Evolutionary conservation across 2,797 vertebrate genomes (phyloP).

Genomic region (Hoplostethus mediterraneus): DNA sequence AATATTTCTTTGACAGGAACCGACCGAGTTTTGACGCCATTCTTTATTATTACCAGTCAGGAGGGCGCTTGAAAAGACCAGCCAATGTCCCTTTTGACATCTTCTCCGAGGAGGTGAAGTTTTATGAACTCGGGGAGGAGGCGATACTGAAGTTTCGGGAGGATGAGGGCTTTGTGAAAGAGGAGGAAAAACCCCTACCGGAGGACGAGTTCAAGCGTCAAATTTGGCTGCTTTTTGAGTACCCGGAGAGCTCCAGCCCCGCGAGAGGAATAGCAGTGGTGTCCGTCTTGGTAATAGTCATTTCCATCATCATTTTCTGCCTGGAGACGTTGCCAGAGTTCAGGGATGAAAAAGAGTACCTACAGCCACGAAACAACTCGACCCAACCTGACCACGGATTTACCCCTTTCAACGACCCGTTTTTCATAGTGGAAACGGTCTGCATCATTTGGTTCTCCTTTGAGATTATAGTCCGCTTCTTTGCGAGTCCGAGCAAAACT

Average conservation of each 20-base stretch:
- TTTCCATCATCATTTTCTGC: conserved; percentile 99
- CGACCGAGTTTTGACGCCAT: conserved; percentile 98
- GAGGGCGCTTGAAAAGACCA: conserved; percentile 95
- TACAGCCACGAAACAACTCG: conserved; percentile 80
- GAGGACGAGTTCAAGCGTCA: conserved; percentile 98
- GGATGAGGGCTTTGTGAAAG: conserved; percentile 98
- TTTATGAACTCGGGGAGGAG: conserved; percentile 97
- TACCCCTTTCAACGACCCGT: conserved; percentile 97
- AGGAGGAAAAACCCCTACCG: conserved; percentile 94
- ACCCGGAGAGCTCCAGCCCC: conserved; percentile 96
- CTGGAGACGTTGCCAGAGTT: conserved; percentile 98
- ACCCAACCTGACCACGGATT: conserved; percentile 85
- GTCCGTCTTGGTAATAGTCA: conserved; percentile 97
- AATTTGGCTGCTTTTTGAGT: conserved; percentile 98
- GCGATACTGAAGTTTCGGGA: conserved; percentile 97
- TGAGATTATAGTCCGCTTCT: conserved; percentile 97
- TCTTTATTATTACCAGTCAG: conserved; percentile 97
- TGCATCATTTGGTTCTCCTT: conserved; percentile 99
- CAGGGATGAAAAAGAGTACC: conserved; percentile 94
- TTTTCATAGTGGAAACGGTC: conserved; percentile 98
- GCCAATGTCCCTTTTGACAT: conserved; percentile 97
- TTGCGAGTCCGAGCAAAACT: conserved; percentile 95
- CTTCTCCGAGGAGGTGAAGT: conserved; percentile 98
- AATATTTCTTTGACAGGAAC: conserved; percentile 98
- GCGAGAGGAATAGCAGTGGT: conserved; percentile 97